Conservation (phyloP, 2,888 invertebrate species). For the Scotopteryx bipunctaria region DNA sequence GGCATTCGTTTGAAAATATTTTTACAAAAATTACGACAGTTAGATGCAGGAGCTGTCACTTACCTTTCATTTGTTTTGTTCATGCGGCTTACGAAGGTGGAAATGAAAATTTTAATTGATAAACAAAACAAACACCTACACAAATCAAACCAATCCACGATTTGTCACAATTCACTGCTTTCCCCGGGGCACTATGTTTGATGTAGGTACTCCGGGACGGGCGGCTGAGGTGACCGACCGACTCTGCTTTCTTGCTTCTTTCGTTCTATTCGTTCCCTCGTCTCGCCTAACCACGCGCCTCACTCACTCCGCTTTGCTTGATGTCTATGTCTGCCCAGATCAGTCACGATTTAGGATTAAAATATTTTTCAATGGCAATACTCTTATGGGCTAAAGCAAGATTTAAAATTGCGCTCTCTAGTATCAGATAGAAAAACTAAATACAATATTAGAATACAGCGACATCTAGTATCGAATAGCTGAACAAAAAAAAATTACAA, state of each 20-base stretch:
- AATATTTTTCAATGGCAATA: too few species aligned
- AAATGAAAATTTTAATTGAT: constrained; percentile 53
- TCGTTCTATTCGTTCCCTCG: too few species aligned
- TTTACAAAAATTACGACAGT: background rate
- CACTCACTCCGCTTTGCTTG: too few species aligned
- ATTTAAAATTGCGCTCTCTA: background rate
- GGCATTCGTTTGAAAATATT: background rate
- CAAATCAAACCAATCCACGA: constrained; percentile 45
- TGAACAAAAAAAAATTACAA: background rate
- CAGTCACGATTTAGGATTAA: too few species aligned
- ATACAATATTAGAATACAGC: background rate
- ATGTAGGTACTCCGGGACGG: too few species aligned
- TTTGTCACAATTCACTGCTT: constrained; percentile 11
- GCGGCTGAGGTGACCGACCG: too few species aligned
- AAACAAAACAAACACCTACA: constrained; percentile 67
- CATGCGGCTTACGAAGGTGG: constrained; percentile 35
- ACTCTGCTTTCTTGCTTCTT: too few species aligned
- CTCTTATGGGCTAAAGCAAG: too few species aligned
- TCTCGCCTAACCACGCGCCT: too few species aligned
- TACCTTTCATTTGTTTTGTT: constrained; percentile 52
- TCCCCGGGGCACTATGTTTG: background rate
- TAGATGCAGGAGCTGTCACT: constrained; percentile 32
- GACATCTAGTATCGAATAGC: background rate
- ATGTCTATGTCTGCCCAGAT: too few species aligned
- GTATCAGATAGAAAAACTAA: background rate